Base-by-base conservation (phyloP, 2,888 invertebrate genomes). In the Onthophagus sagittarius region DNA sequence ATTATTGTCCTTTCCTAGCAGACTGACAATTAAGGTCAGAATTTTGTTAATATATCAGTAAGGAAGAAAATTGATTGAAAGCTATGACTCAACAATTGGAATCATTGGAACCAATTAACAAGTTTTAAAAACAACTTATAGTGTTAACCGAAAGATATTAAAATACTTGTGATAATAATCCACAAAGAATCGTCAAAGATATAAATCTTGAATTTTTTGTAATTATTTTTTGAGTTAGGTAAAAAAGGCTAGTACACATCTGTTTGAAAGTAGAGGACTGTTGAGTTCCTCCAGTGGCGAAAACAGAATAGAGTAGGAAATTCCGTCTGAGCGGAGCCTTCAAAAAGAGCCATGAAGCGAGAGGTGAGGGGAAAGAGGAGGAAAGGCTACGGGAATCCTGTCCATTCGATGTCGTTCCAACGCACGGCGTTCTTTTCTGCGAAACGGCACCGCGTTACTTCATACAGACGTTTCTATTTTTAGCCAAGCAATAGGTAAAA, bases 291-390 rank as follows among this genome's bases (percentile, higher is more conserved):
- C 70, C 73, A 71, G 73, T 73, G 73, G 71, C 70, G 75, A 74
- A 72, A 69, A 76, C 78, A 75, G 78, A 71, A 76, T 72, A 71
- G 53, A 71, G 64, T 71, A 79, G 80, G 80, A 79, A 79, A 80
- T 79, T 80, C 80, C 80, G 75, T 64, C 71, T 70, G 70, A 72
- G 63, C 81, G 77, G 32, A 64, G 69, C 78, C 75, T 53, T 53
- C 39, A 53, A 53, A 53, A 53, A 77, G 75, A 76, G 74, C 77
- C 78, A n/a, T n/a, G 77, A 80, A 76, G 78, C 79, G 80, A 79
- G 78, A 72, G 74, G 72, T 71, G 71, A 72, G 73, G 72, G 75
- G 53, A 67, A 23, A 23, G 23, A 23, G 23, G 23, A 23, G 3
- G 23, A 23, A 23, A 23, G 23, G 23, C 23, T 31, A 67, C n/a